These are phyloP conservation scores for Pelecanoides urinatrix DNA, from an alignment of 2,113 vertebrate species.

Conservation along the genomic window DNA sequence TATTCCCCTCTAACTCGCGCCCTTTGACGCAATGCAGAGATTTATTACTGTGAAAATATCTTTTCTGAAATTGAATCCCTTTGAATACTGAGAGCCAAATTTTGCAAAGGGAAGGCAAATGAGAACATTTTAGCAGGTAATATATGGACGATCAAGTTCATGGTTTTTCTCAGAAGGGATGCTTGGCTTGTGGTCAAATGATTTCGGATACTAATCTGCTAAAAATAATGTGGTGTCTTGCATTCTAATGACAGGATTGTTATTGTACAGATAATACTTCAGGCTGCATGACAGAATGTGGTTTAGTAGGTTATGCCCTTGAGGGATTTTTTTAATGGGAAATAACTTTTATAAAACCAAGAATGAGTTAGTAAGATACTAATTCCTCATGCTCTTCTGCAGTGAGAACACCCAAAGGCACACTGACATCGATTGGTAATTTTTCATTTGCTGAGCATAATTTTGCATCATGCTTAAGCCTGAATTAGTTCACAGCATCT, in stretches of 20 bases:
- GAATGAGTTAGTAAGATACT: neutral
- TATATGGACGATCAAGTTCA: neutral
- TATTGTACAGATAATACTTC: neutral
- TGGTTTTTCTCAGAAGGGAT: neutral
- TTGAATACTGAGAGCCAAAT: neutral
- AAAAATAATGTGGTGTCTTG: neutral
- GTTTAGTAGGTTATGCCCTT: slow-evolving; percentile 6
- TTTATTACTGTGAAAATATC: neutral
- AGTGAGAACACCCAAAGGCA: neutral
- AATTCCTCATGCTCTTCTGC: neutral
- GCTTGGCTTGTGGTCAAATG: neutral
- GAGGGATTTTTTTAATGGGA: neutral
- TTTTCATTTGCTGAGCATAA: neutral
- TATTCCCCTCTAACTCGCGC: neutral
- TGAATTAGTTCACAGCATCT: neutral
- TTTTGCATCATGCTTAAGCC: neutral
- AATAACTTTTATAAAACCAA: neutral
- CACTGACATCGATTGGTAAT: neutral
- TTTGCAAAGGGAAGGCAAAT: neutral
- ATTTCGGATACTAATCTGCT: slow-evolving; percentile 5
- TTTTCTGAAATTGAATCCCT: neutral
- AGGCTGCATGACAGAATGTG: neutral
- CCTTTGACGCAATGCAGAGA: neutral
- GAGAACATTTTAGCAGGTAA: neutral
- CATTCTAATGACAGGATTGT: neutral